phyloP scores from a whole-genome alignment of 2,113 vertebrate species.

The Benitochromis conjunctus region DNA sequence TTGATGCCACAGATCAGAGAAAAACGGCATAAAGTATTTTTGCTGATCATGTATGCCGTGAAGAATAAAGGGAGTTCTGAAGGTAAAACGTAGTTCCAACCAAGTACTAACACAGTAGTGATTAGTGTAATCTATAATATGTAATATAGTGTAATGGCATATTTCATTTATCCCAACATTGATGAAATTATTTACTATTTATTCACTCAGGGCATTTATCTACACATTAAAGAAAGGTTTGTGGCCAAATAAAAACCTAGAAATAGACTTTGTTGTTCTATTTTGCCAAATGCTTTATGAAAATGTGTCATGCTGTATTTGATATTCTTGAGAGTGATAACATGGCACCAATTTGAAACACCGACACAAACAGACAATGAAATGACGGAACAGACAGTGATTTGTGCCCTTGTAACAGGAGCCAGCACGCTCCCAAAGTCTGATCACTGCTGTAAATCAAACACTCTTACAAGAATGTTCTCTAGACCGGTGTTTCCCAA shows the following conservation, averaged over 20 bases:
- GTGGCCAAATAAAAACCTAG: not conserved
- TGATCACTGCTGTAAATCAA: not conserved
- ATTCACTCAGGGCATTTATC: fast-evolving
- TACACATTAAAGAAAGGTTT: not conserved
- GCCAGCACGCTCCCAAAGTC: not conserved
- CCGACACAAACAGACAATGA: not conserved
- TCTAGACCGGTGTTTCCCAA: not conserved
- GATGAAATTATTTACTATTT: not conserved
- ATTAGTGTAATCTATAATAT: not conserved
- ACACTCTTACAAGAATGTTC: not conserved
- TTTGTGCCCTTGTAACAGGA: not conserved
- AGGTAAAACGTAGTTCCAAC: not conserved
- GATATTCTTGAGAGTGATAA: not conserved
- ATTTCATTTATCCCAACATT: not conserved
- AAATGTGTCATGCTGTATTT: not conserved
- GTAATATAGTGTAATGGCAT: not conserved
- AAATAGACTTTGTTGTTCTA: not conserved
- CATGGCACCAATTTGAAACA: not conserved
- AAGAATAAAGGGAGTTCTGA: fast-evolving
- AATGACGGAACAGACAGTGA: not conserved
- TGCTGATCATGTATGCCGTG: no score
- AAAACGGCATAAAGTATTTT: not conserved
- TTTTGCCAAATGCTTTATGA: not conserved
- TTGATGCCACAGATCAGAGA: not conserved
- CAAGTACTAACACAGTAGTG: not conserved